phyloP scores from a whole-genome alignment of 1,140 invertebrate species.

The Drosophila micromelanica region DNA sequence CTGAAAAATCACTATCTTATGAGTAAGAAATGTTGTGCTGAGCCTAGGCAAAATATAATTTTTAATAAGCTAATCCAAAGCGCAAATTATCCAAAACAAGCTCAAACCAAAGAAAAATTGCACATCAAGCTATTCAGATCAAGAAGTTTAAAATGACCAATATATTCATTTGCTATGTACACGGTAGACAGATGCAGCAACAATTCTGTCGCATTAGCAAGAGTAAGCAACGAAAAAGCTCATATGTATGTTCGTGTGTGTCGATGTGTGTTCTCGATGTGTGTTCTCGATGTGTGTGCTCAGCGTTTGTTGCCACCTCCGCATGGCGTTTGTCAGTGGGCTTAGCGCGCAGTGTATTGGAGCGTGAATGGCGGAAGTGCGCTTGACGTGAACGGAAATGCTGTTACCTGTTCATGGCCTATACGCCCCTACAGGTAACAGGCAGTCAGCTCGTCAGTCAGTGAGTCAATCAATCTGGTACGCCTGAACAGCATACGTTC shows the following conservation, averaged over 20 bases:
- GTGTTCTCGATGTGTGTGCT: constrained; percentile 3
- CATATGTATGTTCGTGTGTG: not conserved
- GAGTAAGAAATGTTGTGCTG: no score
- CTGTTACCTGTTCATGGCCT: constrained; percentile 19
- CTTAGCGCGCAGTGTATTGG: constrained; percentile 23
- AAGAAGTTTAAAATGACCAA: not conserved
- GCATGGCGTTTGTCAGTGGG: not conserved
- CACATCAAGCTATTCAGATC: no score
- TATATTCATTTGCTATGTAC: no score
- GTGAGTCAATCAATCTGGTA: not conserved
- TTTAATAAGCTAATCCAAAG: no score
- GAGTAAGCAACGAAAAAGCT: constrained; percentile 11
- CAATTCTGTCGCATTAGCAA: not conserved
- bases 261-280: constrained; percentile 4
- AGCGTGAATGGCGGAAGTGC: constrained; percentile 35
- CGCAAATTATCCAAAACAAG: no score
- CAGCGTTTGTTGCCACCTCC: constrained; percentile 1
- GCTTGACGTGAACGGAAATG: constrained; percentile 44
- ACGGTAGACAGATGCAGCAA: not conserved
- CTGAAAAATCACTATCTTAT: no score
- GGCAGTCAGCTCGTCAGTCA: no score
- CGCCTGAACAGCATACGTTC: not conserved
- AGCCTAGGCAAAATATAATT: no score
- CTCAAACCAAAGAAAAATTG: no score
- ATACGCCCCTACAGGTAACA: not conserved